Conservation (phyloP, 2,888 invertebrate species). For the Nipponacmea schrenckii region DNA sequence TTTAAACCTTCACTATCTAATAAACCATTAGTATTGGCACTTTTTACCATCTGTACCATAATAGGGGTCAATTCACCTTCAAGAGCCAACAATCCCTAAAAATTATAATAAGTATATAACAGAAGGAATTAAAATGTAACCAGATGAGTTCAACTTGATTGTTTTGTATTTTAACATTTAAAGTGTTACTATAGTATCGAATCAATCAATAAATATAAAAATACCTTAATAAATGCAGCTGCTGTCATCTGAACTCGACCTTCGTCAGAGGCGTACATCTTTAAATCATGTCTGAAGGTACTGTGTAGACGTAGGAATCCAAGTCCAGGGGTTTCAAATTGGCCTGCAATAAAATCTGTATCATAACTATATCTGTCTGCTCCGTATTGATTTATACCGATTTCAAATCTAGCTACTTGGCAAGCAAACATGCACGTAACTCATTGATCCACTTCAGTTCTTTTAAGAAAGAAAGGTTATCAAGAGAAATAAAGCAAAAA, state of each 20-base stretch:
- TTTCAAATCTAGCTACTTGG: not conserved
- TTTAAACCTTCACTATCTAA: constrained; percentile 97
- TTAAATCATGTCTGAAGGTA: constrained; percentile 97
- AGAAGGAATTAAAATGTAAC: too few species aligned
- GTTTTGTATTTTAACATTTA: too few species aligned
- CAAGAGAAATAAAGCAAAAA: not conserved
- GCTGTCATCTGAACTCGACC: constrained; percentile 99
- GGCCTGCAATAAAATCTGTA: constrained; percentile 68
- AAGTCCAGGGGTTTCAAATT: constrained; percentile 92
- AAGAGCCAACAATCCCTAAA: constrained; percentile 86
- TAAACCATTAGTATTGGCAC: constrained; percentile 89
- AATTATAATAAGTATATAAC: constrained; percentile 19
- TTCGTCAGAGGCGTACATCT: constrained; percentile 99
- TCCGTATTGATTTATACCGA: not conserved
- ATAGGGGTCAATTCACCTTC: constrained; percentile 99
- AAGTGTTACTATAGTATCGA: too few species aligned
- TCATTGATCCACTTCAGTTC: not conserved
- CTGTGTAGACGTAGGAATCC: constrained; percentile 95
- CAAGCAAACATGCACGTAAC: too few species aligned
- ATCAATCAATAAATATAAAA: not conserved
- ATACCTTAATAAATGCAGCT: constrained; percentile 93
- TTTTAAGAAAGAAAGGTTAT: not conserved
- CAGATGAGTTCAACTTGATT: too few species aligned
- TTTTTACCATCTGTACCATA: constrained; percentile 98
- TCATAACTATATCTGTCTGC: not conserved